Evolutionary conservation across 1,140 invertebrate genomes (phyloP).

Genomic region (Drosophila tristis): DNA sequence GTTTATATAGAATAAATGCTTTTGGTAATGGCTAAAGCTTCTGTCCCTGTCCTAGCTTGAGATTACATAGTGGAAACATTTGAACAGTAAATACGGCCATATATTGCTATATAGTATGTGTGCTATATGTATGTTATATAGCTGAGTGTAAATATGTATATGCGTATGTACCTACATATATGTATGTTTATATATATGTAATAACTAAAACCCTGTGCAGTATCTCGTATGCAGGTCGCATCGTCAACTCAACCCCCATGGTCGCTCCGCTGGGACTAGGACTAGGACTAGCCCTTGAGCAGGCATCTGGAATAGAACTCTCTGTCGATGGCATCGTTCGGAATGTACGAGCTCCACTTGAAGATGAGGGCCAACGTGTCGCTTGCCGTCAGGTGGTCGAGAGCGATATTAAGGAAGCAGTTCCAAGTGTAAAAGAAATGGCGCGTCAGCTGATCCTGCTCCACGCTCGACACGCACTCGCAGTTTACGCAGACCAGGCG

Average conservation of each 20-base stretch:
- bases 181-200: conserved; percentile 8
- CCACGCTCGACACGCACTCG: conserved; percentile 67
- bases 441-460: conserved; percentile 68
- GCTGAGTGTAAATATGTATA: too few species aligned
- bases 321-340: conserved; percentile 82
- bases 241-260: background rate
- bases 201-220: conserved; percentile 18
- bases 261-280: background rate
- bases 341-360: conserved; percentile 81
- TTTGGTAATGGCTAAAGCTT: conserved; percentile 73
- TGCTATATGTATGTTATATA: conserved; percentile 1
- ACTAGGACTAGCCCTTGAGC: conserved; percentile 60
- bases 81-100: conserved; percentile 65
- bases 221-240: background rate
- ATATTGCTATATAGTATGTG: conserved; percentile 15
- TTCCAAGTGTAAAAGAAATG: conserved; percentile 83
- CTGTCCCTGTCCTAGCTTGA: conserved; percentile 42
- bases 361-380: conserved; percentile 76
- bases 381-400: conserved; percentile 68
- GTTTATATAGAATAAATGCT: conserved; percentile 77
- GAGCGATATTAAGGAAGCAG: conserved; percentile 75
- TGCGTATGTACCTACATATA: background rate
- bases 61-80: conserved; percentile 58
- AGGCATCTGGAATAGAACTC: conserved; percentile 79
- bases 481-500: conserved; percentile 74